These are phyloP conservation scores for Oscheius sp. DNA, from an alignment of 2,888 invertebrate species.

Conservation along the genomic window DNA sequence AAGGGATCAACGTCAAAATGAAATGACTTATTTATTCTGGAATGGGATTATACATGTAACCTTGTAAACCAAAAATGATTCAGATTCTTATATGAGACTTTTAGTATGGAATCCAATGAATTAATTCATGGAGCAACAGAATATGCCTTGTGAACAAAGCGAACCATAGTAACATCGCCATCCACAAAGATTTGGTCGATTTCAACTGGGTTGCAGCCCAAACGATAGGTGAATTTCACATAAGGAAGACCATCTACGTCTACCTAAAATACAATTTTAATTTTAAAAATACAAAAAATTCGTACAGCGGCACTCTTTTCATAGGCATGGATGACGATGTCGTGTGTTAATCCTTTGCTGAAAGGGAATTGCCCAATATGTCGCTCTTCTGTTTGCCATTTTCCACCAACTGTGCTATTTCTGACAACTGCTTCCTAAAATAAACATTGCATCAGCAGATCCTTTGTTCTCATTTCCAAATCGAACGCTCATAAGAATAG, in stretches of 20 bases:
- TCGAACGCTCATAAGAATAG: background rate
- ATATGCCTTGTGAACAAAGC: slow-evolving; percentile 43
- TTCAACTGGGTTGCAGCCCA: slow-evolving; percentile 38
- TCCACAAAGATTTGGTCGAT: slow-evolving; percentile 46
- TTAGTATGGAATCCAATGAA: too few species aligned
- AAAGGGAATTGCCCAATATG: slow-evolving; percentile 58
- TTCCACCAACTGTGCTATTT: slow-evolving; percentile 52
- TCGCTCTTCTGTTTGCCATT: slow-evolving; percentile 61
- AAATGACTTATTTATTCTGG: too few species aligned
- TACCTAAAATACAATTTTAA: slow-evolving; percentile 36
- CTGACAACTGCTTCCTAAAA: slow-evolving; percentile 58
- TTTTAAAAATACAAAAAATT: background rate
- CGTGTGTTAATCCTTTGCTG: slow-evolving; percentile 58
- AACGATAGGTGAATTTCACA: slow-evolving; percentile 53
- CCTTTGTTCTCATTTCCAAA: background rate
- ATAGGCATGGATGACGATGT: slow-evolving; percentile 53
- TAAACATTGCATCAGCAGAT: background rate
- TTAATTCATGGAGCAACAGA: too few species aligned
- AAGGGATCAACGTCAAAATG: too few species aligned
- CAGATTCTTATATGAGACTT: background rate
- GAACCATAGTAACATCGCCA: slow-evolving; percentile 54
- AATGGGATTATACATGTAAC: background rate
- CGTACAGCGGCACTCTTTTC: slow-evolving; percentile 49
- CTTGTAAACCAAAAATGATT: background rate
- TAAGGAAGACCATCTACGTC: slow-evolving; percentile 56